Evolutionary conservation across 2,888 invertebrate species (phyloP), one percentile per base, ranked within the genome.

Genomic region (Yponomeuta malinellus): DNA sequence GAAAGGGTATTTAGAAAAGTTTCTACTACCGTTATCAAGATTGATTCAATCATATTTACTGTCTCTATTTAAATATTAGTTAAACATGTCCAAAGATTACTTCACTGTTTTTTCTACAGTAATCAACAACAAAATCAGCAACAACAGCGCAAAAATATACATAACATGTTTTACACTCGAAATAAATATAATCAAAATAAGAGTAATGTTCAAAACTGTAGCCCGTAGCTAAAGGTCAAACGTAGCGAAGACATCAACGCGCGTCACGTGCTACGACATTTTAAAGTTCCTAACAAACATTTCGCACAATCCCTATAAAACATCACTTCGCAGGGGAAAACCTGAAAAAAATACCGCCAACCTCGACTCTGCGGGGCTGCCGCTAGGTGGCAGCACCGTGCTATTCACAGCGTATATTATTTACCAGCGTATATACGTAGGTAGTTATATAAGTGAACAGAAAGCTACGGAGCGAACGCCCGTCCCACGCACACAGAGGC

Each of bases 361-460:
- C 52, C 84, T 81, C 75, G 78, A 74, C 79, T 77, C 75, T 78
- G 78, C 80, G 82, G 81, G 82, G 79, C 79, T 82, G 72, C 71
- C 89, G 87, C 91, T 90, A 91, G 92, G 91, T 91, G 92, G 91
- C 91, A 89, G 89, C 90, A 90, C 89, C 84, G 83, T 82, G 86
- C 87, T 90, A 88, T 89, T 90, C 90, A 85, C 85, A 82, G 82
- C 83, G 87, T 90, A 90, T 88, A 90, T 91, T 89, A 91, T 92
- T 86, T 92, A 91, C 90, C 81, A 83, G 83, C 83, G 85, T 87
- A 81, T 87, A 87, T 85, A 82, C 88, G 83, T 73, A 72, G 85
- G 84, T 86, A 81, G 89, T 92, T 91, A 92, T 91, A 91, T 92
- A 91, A 91, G 88, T 85, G 90, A 90, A 90, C 90, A 90, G 91